Percentiles rank a stretch among this genome's conserved stretches.
These are phyloP conservation scores for Sarcophaga rosellei DNA, from an alignment of 2,888 invertebrate genomes.

Conservation along the genomic window DNA sequence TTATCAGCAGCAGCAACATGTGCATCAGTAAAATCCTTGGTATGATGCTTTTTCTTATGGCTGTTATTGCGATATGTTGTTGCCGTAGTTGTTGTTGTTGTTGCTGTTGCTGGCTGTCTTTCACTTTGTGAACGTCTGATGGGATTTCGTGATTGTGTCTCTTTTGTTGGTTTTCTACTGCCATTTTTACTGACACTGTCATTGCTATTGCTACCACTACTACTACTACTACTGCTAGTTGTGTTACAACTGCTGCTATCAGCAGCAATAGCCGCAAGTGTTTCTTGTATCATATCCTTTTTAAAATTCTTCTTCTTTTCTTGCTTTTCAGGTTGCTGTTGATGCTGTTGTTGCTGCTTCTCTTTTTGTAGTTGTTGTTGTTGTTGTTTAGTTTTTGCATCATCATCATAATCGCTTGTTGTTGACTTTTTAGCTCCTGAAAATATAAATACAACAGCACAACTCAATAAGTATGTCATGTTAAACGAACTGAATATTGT, in stretches of 20 bases:
- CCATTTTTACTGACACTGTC: conserved; percentile 36
- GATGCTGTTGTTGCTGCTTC: conserved; percentile 38
- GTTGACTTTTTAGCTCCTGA: conserved; percentile 64
- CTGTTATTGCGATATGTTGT: conserved; percentile 56
- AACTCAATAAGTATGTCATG: conserved; percentile 57
- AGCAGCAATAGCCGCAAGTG: conserved; percentile 73
- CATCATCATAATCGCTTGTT: conserved; percentile 75
- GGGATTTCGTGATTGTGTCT: conserved; percentile 80
- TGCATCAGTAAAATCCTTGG: conserved; percentile 38
- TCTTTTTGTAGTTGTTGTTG: conserved; percentile 56
- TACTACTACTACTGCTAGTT: conserved; percentile 12
- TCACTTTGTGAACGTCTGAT: conserved; percentile 80
- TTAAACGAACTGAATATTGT: conserved; percentile 7
- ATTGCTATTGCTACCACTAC: conserved; percentile 66
- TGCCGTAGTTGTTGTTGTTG: conserved; percentile 51
- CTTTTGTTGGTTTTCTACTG: conserved; percentile 65
- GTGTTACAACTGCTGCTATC: conserved; percentile 52
- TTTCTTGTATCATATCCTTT: conserved; percentile 60
- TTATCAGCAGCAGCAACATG: conserved; percentile 44
- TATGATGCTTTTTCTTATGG: conserved; percentile 34
- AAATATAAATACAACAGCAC: conserved; percentile 64
- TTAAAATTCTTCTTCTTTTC: conserved; percentile 44
- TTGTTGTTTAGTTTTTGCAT: conserved; percentile 70
- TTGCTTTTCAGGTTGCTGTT: not conserved
- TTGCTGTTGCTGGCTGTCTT: conserved; percentile 71